Conservation (phyloP, 2,797 vertebrate genomes). For the Euphonia xanthogaster region DNA sequence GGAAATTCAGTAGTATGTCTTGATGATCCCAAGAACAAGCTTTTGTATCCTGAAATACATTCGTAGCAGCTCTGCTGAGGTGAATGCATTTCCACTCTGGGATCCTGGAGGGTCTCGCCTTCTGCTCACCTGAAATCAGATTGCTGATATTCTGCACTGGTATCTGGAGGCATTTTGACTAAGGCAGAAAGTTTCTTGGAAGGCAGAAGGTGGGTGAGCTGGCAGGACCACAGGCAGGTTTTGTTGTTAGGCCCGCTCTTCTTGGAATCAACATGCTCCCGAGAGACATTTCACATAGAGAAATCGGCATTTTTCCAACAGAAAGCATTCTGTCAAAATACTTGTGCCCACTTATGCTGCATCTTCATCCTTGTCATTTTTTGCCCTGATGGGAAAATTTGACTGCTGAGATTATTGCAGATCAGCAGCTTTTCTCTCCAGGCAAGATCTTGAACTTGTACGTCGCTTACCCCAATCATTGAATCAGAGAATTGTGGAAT, state of each 20-base stretch:
- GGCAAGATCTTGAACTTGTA: background rate
- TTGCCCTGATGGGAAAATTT: background rate
- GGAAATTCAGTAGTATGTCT: background rate
- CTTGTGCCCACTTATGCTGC: background rate
- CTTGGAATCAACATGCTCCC: background rate
- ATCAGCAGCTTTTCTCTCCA: background rate
- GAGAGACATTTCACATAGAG: fast-evolving
- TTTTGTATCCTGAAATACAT: background rate
- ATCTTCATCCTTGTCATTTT: background rate
- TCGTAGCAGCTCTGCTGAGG: background rate
- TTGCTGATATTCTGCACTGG: background rate
- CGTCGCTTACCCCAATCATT: fast-evolving
- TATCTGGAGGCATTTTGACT: background rate
- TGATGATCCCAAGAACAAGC: background rate
- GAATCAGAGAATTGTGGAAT: background rate
- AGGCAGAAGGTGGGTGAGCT: background rate
- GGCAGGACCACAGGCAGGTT: background rate
- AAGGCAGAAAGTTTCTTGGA: background rate
- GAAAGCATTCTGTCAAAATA: conserved; percentile 3
- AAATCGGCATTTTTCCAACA: background rate
- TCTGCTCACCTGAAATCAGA: background rate
- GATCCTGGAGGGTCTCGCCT: background rate
- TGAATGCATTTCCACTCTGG: background rate
- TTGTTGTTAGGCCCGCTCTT: background rate
- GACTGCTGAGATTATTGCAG: background rate